Evolutionary conservation across 2,888 invertebrate genomes (phyloP).

Genomic region (Drosophila mettleri): DNA sequence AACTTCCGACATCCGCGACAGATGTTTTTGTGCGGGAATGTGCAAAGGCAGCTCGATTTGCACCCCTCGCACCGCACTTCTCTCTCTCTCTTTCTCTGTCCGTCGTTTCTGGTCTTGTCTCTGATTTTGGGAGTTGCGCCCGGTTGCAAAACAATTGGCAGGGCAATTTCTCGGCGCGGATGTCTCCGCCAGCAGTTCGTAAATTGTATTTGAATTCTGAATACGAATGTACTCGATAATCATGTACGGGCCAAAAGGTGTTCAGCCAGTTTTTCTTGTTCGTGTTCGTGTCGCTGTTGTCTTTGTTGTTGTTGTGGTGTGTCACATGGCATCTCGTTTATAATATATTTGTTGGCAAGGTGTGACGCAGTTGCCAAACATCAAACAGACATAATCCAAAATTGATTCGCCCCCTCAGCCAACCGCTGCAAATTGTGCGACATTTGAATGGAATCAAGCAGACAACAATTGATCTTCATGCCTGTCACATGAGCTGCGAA

Average conservation of each 20-base stretch:
- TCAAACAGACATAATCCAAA: constrained; percentile 63
- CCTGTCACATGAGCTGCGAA: constrained; percentile 31
- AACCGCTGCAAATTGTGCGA: constrained; percentile 40
- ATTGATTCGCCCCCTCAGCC: constrained; percentile 44
- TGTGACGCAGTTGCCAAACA: constrained; percentile 67
- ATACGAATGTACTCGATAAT: constrained; percentile 48
- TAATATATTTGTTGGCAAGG: constrained; percentile 51
- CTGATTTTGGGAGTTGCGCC: constrained; percentile 60
- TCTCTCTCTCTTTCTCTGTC: constrained; percentile 1
- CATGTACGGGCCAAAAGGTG: constrained; percentile 75
- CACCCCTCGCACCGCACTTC: background rate
- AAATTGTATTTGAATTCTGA: constrained; percentile 61
- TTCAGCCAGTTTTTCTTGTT: constrained; percentile 36
- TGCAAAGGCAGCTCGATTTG: constrained; percentile 20
- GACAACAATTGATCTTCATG: constrained; percentile 42
- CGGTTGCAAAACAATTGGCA: constrained; percentile 73
- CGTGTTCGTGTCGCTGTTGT: constrained; percentile 13
- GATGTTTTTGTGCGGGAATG: constrained; percentile 66
- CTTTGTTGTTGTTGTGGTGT: constrained; percentile 26
- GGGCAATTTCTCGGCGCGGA: constrained; percentile 64
- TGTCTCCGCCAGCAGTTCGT: constrained; percentile 69
- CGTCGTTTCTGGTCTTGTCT: constrained; percentile 20
- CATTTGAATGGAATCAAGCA: constrained; percentile 19
- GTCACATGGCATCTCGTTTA: constrained; percentile 24
- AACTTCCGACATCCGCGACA: constrained; percentile 80